Conservation (phyloP, 2,888 invertebrate species). For the Scaptomyza tumidula region DNA sequence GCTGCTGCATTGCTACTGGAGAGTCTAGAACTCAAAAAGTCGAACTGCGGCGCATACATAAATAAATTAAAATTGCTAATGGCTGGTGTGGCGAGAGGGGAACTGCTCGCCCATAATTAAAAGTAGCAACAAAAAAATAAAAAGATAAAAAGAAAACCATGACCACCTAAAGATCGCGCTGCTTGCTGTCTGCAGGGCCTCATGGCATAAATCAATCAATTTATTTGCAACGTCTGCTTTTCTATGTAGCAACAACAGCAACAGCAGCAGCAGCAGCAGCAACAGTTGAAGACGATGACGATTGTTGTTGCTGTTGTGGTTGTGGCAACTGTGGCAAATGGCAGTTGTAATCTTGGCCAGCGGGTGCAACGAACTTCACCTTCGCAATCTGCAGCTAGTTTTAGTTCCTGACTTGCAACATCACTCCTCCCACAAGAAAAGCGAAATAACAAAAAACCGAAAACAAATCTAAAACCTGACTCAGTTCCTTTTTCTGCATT, state of each 20-base stretch:
- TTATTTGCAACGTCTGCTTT: slow-evolving; percentile 64
- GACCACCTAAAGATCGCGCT: slow-evolving; percentile 40
- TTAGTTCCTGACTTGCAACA: slow-evolving; percentile 38
- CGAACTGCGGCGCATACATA: slow-evolving; percentile 69
- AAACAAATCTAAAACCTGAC: slow-evolving; percentile 27
- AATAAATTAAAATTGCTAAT: slow-evolving; percentile 81
- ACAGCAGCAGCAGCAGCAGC: not conserved
- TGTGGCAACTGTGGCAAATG: slow-evolving; percentile 5
- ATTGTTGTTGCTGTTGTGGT: not conserved
- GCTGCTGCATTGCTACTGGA: slow-evolving; percentile 3
- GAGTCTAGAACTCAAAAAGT: slow-evolving; percentile 36
- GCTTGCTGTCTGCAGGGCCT: slow-evolving; percentile 46
- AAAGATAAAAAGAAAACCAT: slow-evolving; percentile 43
- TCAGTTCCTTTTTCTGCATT: slow-evolving; percentile 11
- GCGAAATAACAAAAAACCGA: not conserved
- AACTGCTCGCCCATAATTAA: slow-evolving; percentile 74
- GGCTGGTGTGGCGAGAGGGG: slow-evolving; percentile 33
- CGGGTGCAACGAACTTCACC: slow-evolving; percentile 69
- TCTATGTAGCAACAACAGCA: slow-evolving; percentile 1
- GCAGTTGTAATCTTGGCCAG: slow-evolving; percentile 41
- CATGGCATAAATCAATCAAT: slow-evolving; percentile 80
- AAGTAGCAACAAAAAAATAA: slow-evolving; percentile 58
- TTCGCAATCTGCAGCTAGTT: slow-evolving; percentile 54
- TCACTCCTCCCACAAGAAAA: slow-evolving; percentile 32
- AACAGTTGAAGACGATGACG: slow-evolving; percentile 16